Evolutionary conservation across 2,113 vertebrate species (phyloP).

Genomic region (Andinoacara biseriatus): DNA sequence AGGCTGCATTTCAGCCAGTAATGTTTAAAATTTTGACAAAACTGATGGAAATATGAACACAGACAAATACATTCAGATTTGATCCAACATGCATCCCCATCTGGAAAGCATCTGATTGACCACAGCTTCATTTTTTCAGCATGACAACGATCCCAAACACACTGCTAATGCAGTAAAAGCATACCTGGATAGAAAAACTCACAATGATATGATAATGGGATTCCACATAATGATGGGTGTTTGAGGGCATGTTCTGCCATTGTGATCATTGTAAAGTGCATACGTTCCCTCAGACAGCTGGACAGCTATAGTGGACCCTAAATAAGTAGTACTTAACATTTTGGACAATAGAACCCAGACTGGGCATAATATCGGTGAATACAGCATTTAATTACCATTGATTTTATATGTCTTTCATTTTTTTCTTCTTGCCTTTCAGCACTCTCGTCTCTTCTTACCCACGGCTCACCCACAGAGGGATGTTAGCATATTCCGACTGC

Average conservation of each 20-base stretch:
- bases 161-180: neutral
- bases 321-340: neutral
- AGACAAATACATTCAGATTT: neutral
- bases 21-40: neutral
- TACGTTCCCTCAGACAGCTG: neutral
- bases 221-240: neutral
- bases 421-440: slow-evolving; percentile 4
- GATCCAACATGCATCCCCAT: neutral
- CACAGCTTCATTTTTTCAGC: neutral
- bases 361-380: neutral
- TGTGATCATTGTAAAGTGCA: neutral
- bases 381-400: neutral
- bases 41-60: neutral
- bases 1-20: neutral
- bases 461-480: slow-evolving; percentile 83
- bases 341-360: neutral
- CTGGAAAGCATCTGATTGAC: neutral
- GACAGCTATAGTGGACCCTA: neutral
- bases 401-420: neutral
- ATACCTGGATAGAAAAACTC: neutral
- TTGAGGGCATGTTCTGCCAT: neutral
- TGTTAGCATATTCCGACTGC: slow-evolving; percentile 98
- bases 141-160: neutral
- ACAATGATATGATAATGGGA: neutral
- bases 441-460: slow-evolving; percentile 48